Evolutionary conservation across 2,888 invertebrate genomes (phyloP), one percentile per base, ranked within the genome.

Genomic region (Nebria brevicollis): DNA sequence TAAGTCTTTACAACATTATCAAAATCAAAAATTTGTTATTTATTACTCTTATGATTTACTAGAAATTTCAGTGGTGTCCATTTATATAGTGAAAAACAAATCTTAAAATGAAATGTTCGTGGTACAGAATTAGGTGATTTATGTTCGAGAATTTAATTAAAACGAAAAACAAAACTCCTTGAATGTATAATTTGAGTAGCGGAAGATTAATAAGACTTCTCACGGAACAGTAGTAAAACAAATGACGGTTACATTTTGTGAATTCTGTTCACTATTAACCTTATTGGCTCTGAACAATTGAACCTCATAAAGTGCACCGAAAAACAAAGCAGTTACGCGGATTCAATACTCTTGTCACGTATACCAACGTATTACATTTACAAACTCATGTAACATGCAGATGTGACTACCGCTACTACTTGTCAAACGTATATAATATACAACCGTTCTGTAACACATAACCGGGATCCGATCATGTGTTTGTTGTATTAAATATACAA

Each of bases 401-500:
- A 70, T 70, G 70, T 54, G 54, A 54, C 54, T 54, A 54, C 26
- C 15, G 15, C 70, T 10, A 54, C 26, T 70, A 70, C 70, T 26
- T 25, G 70, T 25, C 70, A 66, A 66, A 66, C 66, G 70, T 26
- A 25, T 10, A 15, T 15, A 70, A 54, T 54, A 54, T 13, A 54
- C 13, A 54, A 54, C 54, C 54, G 54, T 54, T 54, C 8, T 54
- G 54, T 8, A 54, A 11, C 54, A 54, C 54, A 54, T 78, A 78
- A 78, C 78, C 78, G 34, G 73, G 73, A 78, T 78, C 78, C 72
- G 73, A 78, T 78, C 78, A 78, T 78, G 78, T 34, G 34, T 26
- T 11, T 70, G 34, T 54, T 54, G 54, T 54, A 54, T 54, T 66
- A 66, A 66, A 66, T 66, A 66, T 66, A 66, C 66, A 66, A 66